Base-by-base conservation (phyloP, 2,113 vertebrate genomes). In the Propithecus coquereli region DNA sequence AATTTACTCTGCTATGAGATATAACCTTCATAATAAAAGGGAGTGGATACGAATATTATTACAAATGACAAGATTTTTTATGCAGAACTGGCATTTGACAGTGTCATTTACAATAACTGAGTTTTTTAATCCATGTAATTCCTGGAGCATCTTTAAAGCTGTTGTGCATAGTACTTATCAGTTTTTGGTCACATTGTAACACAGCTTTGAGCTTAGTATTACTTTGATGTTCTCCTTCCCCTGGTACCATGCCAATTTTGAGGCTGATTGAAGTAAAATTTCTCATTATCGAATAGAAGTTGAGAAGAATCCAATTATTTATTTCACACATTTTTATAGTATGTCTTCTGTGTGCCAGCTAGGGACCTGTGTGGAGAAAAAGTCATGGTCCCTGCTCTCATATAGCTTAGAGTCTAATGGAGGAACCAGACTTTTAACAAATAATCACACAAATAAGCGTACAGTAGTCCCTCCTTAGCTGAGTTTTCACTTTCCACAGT, bases 11-110 rank as follows among this genome's bases (percentile, higher is more conserved):
- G 5, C 63, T 89, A 54, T 86, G 66, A 90, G 25, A 83, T 77
- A 90, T 73, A 90, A 93, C 52, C 52, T 90, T 95, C 27, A 66
- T 82, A 87, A 71, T 37, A 70, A 93, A 71, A 85, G 65, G 83
- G 37, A 91, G 40, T 80, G 43, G 10, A 70, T 59, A 76, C 59
- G 40, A 73, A 66, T 94, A 86, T 68, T 92, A 71, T 92, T 95
- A 94, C 57, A 95, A 94, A 82, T 71, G 52, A 77, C 65, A 94
- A 76, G 71, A 94, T n/a, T 76, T 96, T 91, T 91, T 8, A 47
- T 1, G 0, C n/a, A 74, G 83, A 92, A 94, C 57, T 89, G 73
- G 25, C 50, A 85, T 43, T 74, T 89, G 66, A 94, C 59, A 91
- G 66, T 45, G 73, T 86, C 61, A 82, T 92, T 94, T 90, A 82